Base-by-base conservation (phyloP, 2,888 invertebrate genomes). In the Uloborus plumipes region DNA sequence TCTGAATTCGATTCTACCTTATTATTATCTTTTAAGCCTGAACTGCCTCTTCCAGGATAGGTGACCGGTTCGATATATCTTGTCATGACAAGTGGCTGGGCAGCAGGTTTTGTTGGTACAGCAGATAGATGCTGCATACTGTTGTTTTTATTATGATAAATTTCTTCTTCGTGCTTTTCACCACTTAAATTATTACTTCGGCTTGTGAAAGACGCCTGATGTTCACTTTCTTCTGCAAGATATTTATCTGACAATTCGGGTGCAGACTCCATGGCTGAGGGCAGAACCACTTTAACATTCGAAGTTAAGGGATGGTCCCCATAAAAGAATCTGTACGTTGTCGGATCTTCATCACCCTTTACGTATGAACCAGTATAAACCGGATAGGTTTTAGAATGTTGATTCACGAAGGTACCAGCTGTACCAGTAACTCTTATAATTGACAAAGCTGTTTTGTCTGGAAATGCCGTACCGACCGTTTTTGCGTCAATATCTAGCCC, bases 361-460 rank as follows among this genome's bases (percentile, higher is more conserved):
- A 87, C 84, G 77, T 88, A 88, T 16, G 87, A 87, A 55, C 88
- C 88, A 4, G 88, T 88, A 81, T 88, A 87, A 15, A 88, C 87
- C 71, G 87, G 87, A 84, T 87, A 88, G 20, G 80, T 70, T 22
- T 85, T 85, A 11, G 85, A 67, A 59, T 64, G 65, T 26, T 39
- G 47, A 66, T 87, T 87, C 1, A 88, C 86, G 72, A 87, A 88
- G 67, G 87, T 86, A 26, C 88, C 88, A 71, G 87, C 87, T 16
- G 88, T 88, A 18, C 88, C 88, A 0, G 87, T 87, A 1, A 88
- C 87, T 14, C 86, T 86, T 18, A 88, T 86, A 15, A 88, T 71
- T 7, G 79, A 79, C 15, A 67, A 50, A 16, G 71, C 75, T 14
- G 69, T 62, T 58, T 71, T 69, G 11, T 75, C 67, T 15, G 74